A percentile compares a stretch with the other conserved stretches of the same genome.
Conservation (phyloP, 2,888 invertebrate species). For the Sabellastarte sp. region DNA sequence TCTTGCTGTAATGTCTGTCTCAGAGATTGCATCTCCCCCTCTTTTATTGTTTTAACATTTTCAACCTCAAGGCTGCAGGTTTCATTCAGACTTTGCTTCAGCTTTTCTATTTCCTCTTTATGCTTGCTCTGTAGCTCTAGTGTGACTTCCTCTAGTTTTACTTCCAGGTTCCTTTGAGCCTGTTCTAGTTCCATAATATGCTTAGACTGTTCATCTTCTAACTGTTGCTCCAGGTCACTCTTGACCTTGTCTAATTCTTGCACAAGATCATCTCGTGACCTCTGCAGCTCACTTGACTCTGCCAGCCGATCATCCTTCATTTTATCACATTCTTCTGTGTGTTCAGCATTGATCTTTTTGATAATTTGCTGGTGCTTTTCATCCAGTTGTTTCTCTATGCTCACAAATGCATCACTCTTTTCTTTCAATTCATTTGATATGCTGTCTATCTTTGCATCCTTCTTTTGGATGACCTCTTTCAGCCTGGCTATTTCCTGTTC, state of each 20-base stretch:
- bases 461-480: neutral
- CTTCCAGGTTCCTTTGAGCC: neutral
- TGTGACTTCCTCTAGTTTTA: neutral
- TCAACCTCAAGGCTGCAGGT: no score
- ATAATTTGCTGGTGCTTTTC: neutral
- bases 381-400: neutral
- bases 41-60: no score
- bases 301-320: neutral
- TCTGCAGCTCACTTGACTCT: neutral
- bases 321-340: neutral
- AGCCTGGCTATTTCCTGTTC: slow-evolving; percentile 2
- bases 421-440: neutral
- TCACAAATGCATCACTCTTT: neutral
- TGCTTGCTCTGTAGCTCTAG: slow-evolving; percentile 5
- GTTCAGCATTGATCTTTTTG: neutral
- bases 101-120: slow-evolving; percentile 14
- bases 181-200: neutral
- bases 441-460: neutral
- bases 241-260: slow-evolving; percentile 4
- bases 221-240: slow-evolving; percentile 1
- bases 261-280: neutral
- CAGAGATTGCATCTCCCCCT: no score
- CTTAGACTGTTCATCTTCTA: neutral
- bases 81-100: neutral
- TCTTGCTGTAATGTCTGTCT: no score